Evolutionary conservation across 2,888 invertebrate species (phyloP).

Genomic region (Eupithecia inturbata): DNA sequence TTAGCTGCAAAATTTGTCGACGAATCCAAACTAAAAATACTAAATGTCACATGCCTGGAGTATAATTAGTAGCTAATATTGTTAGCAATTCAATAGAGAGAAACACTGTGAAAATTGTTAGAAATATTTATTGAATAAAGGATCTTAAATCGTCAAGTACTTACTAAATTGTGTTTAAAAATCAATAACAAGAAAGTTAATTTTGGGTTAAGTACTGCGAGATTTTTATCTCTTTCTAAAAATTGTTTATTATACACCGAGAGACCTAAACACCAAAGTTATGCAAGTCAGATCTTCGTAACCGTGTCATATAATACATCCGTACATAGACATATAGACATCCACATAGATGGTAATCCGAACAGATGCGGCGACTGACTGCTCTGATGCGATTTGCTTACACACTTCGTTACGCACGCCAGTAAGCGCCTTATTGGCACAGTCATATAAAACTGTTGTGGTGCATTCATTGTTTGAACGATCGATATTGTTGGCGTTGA

Average conservation of each 20-base stretch:
- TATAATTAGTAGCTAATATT: not conserved
- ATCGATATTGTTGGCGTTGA: slow-evolving; percentile 10
- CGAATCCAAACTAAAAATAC: not conserved
- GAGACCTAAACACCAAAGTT: not conserved
- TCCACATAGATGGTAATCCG: slow-evolving; percentile 55
- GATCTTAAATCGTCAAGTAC: not conserved
- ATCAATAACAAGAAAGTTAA: not conserved
- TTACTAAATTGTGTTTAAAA: not conserved
- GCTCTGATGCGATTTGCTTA: slow-evolving; percentile 70
- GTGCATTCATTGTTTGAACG: slow-evolving; percentile 34
- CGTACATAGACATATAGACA: not conserved
- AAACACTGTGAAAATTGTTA: no score
- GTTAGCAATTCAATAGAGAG: not conserved
- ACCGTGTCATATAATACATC: not conserved
- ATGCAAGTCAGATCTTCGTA: not conserved
- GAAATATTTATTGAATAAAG: not conserved
- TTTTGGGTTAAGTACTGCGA: no score
- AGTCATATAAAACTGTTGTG: slow-evolving; percentile 43
- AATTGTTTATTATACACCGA: no score
- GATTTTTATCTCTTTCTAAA: not conserved
- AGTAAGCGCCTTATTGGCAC: slow-evolving; percentile 63
- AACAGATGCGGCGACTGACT: slow-evolving; percentile 69
- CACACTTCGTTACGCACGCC: slow-evolving; percentile 73
- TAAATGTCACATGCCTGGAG: not conserved
- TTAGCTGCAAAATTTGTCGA: not conserved